A percentile compares a stretch with the other conserved stretches of the same genome.
Evolutionary conservation across 2,888 invertebrate genomes (phyloP).

Genomic region (Cryptus armator): DNA sequence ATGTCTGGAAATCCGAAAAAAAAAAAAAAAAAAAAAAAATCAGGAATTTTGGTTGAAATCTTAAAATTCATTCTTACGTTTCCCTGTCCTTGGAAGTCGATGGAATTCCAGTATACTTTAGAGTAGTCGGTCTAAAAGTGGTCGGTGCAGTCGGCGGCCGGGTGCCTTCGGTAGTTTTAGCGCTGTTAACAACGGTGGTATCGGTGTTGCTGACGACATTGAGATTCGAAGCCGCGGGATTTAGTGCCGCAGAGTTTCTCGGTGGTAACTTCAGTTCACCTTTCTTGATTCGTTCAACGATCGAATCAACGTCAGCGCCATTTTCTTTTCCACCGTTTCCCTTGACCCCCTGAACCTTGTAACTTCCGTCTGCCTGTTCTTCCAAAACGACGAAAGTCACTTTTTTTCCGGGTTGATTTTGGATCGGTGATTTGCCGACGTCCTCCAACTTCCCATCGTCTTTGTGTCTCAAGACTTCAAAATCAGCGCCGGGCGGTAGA

Average conservation of each 20-base stretch:
- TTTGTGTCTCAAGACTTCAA: conserved; percentile 92
- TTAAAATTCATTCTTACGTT: conserved; percentile 55
- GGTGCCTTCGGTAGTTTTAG: conserved; percentile 65
- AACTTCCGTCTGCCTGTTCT: conserved; percentile 94
- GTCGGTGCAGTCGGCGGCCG: conserved; percentile 59
- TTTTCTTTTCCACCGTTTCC: conserved; percentile 90
- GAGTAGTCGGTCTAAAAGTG: conserved; percentile 76
- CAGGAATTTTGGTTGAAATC: not conserved
- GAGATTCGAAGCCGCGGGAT: conserved; percentile 74
- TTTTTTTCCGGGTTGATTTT: conserved; percentile 90
- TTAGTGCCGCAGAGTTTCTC: conserved; percentile 83
- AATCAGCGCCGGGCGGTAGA: conserved; percentile 92
- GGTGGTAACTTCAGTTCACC: conserved; percentile 94
- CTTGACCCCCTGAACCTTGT: conserved; percentile 93
- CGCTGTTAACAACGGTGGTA: conserved; percentile 73
- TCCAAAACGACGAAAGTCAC: conserved; percentile 95
- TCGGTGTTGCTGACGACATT: conserved; percentile 74
- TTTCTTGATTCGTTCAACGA: conserved; percentile 92
- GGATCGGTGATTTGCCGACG: conserved; percentile 88
- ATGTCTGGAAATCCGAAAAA: not conserved
- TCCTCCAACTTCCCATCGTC: conserved; percentile 91
- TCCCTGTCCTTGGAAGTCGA: conserved; percentile 69
- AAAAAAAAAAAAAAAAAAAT: not conserved
- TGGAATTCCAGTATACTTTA: conserved; percentile 63
- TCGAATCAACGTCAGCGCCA: conserved; percentile 92